Percentiles rank a stretch among this genome's conserved stretches.
phyloP scores from a whole-genome alignment of 2,888 invertebrate species.

The Dioctria rufipes region DNA sequence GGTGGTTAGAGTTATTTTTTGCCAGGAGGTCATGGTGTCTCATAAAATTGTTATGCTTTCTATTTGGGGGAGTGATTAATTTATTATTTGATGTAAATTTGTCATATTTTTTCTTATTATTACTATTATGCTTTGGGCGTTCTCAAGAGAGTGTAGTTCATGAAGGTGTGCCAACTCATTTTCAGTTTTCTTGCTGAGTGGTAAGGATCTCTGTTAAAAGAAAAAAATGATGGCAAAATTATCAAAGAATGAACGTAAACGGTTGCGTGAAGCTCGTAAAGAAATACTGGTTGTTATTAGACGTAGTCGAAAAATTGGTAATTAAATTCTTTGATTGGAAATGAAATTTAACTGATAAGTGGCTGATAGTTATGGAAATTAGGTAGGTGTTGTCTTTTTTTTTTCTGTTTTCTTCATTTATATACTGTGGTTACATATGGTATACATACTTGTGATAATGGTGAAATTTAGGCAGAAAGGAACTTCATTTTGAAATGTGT shows the following conservation, averaged over 20 bases:
- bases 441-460: too few species aligned
- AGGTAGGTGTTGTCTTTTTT: not conserved
- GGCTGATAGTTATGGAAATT: not conserved
- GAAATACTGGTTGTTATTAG: constrained; percentile 53
- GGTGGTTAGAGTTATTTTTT: constrained; percentile 21
- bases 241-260: constrained; percentile 31
- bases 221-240: constrained; percentile 42
- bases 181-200: not conserved
- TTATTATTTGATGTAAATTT: not conserved
- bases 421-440: too few species aligned
- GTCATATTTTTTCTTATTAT: not conserved
- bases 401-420: not conserved
- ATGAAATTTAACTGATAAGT: not conserved
- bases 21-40: constrained; percentile 34
- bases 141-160: not conserved
- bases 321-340: not conserved
- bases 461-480: too few species aligned
- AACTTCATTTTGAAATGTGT: too few species aligned
- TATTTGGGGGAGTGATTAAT: constrained; percentile 3
- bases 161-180: not conserved
- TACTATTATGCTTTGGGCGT: not conserved
- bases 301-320: constrained; percentile 46
- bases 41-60: constrained; percentile 12
- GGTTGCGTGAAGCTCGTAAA: constrained; percentile 37
- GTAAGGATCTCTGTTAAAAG: not conserved